Evolutionary conservation across 2,113 vertebrate genomes (phyloP).

Genomic region (Taxidea taxus): DNA sequence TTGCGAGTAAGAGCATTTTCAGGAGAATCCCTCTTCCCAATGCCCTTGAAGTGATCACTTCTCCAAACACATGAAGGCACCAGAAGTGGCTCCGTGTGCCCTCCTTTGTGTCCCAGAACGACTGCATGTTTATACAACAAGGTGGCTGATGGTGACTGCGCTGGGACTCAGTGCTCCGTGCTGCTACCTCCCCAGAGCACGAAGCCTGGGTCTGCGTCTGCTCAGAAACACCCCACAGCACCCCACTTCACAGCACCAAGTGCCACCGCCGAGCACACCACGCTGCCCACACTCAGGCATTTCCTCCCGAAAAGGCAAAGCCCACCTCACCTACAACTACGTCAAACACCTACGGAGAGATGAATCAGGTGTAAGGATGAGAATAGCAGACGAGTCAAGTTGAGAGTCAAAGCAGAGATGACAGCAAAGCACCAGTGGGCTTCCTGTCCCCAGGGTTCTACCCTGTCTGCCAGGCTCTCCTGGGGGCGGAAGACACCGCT

Average conservation of each 20-base stretch:
- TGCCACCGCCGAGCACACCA: too few species aligned
- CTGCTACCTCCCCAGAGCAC: background rate
- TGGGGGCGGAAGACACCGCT: rapidly evolving
- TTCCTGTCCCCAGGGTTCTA: too few species aligned
- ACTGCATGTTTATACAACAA: background rate
- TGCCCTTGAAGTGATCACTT: background rate
- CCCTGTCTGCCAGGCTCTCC: background rate
- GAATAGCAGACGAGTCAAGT: background rate
- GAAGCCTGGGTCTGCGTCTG: rapidly evolving
- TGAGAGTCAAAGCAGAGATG: background rate
- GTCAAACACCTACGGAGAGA: background rate
- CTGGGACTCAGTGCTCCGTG: background rate
- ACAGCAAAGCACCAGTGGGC: background rate
- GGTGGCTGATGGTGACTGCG: background rate
- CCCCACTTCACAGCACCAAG: rapidly evolving
- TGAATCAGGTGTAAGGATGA: background rate
- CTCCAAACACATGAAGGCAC: too few species aligned
- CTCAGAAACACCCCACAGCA: background rate
- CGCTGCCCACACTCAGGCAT: too few species aligned
- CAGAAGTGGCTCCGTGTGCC: background rate
- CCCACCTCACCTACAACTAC: background rate
- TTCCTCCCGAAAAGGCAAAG: background rate
- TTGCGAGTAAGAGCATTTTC: background rate
- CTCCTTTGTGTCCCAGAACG: background rate
- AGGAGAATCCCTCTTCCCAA: background rate